These are phyloP conservation scores for Lophotriccus pileatus DNA, from an alignment of 2,797 vertebrate genomes.

Conservation along the genomic window DNA sequence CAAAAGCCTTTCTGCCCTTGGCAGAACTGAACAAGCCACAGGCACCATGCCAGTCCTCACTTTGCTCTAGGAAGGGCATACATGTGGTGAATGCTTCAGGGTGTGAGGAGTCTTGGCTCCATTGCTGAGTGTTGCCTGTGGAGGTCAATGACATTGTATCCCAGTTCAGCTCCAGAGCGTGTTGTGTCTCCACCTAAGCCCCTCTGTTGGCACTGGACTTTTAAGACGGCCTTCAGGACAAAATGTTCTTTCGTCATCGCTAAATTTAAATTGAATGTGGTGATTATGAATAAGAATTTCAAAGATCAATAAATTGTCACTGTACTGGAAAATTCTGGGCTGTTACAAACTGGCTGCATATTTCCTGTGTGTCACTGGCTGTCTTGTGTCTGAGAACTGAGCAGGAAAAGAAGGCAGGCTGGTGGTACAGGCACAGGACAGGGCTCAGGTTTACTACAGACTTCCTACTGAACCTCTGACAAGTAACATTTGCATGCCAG, in stretches of 20 bases:
- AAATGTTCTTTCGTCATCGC: neutral
- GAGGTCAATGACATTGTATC: neutral
- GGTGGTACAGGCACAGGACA: neutral
- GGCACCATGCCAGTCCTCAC: neutral
- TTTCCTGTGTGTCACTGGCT: neutral
- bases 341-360: neutral
- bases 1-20: constrained; percentile 38
- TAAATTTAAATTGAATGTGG: neutral
- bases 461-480: neutral
- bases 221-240: neutral
- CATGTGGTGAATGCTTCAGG: neutral
- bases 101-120: neutral
- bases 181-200: neutral
- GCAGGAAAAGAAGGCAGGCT: neutral
- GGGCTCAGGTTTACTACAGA: neutral
- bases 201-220: neutral
- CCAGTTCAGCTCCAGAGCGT: neutral
- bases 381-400: neutral
- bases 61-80: neutral
- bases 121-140: neutral
- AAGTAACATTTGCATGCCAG: neutral
- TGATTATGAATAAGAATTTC: neutral
- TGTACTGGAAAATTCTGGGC: neutral
- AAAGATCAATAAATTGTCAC: neutral
- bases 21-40: neutral